These are phyloP conservation scores for Andrena chrysosceles DNA, from an alignment of 2,888 invertebrate species.

Conservation along the genomic window DNA sequence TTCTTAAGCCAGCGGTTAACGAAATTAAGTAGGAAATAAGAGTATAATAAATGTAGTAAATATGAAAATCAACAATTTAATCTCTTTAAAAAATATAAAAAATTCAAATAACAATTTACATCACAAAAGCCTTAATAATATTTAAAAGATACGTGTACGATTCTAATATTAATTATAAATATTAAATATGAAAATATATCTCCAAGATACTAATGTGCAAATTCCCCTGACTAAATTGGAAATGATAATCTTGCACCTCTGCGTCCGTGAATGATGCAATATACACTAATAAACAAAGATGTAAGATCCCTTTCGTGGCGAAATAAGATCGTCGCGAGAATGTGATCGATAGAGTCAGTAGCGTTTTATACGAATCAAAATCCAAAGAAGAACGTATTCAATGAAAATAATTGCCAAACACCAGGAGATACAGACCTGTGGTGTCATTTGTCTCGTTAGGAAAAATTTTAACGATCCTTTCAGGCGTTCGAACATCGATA, in stretches of 20 bases:
- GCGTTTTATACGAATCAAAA: constrained; percentile 66
- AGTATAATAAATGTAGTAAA: constrained; percentile 50
- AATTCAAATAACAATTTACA: constrained; percentile 48
- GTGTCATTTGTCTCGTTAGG: constrained; percentile 76
- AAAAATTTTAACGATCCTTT: constrained; percentile 82
- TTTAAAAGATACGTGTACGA: constrained; percentile 8
- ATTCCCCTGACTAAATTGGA: background rate
- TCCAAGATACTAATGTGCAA: constrained; percentile 1
- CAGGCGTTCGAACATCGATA: constrained; percentile 81
- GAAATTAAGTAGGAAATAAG: constrained; percentile 44
- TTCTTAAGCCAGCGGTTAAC: constrained; percentile 1
- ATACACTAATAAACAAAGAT: constrained; percentile 2
- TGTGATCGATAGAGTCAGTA: constrained; percentile 31
- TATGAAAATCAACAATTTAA: constrained; percentile 55
- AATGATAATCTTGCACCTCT: constrained; percentile 6
- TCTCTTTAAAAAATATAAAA: constrained; percentile 53
- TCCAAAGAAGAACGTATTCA: constrained; percentile 70
- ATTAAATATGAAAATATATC: constrained; percentile 28
- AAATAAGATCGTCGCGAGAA: constrained; percentile 9
- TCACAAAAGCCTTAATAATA: constrained; percentile 36
- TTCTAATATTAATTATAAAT: constrained; percentile 25
- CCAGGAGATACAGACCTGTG: constrained; percentile 81
- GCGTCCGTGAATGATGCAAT: background rate
- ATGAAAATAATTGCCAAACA: constrained; percentile 72
- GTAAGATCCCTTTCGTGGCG: background rate